Base-by-base conservation (phyloP, 2,797 vertebrate species). In the Tympanoctomys barrerae region DNA sequence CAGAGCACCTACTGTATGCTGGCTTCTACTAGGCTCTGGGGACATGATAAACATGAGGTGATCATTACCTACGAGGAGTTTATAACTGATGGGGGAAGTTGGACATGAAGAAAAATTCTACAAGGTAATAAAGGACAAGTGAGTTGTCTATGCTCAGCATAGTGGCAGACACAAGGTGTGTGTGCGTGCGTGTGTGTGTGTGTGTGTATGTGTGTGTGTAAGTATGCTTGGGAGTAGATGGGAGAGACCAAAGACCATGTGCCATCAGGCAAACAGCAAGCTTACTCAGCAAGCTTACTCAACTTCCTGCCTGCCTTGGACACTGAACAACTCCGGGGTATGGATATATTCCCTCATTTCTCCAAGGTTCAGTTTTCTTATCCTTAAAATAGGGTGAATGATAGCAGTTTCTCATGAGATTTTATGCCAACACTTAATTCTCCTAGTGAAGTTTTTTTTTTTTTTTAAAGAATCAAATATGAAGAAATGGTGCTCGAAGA, bases 331-430 rank as follows among this genome's bases (percentile, higher is more conserved):
- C 26, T 24, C 31, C 46, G 26, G 66, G 21, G 22, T 2, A 19
- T 2, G 13, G 0, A 1, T 0, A 0, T 9, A 19, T 61, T 54
- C 26, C 66, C 31, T 52, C 0, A 0, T 49, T 21, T 82, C 75
- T 59, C 77, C 0, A 18, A 82, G 42, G 19, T 10, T 81, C 42
- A 6, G 42, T 66, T 83, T 95, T 52, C 61, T 75, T 14, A 49
- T 28, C 93, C 4, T 13, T 62, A 52, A 78, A 62, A 42, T 19
- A 59, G 42, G 46, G 10, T 33, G 28, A 2, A 18, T 0, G 5
- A 71, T 39, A 52, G 19, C 2, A 13, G 19, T 9, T 77, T 71
- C 78, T 64, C 4, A 10, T 61, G 81, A 89, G 39, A 46, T 46
- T 83, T 75, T 70, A 28, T 18, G 7, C 39, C 0, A 18, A 87